phyloP scores from a whole-genome alignment of 1,140 invertebrate genomes.

The Anadara kagoshimensis region DNA sequence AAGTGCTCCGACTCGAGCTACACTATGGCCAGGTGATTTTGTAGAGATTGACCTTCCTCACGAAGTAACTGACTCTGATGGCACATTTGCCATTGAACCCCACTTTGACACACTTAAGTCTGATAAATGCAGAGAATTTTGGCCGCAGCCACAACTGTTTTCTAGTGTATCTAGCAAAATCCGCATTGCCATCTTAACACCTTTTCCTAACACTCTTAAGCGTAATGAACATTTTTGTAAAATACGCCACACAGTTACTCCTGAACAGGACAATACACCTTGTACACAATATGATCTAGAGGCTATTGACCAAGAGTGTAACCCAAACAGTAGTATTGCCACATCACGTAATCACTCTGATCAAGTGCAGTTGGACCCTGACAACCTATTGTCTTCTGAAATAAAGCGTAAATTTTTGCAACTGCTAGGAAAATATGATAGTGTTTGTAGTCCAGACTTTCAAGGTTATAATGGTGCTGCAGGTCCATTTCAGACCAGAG shows the following conservation, averaged over 20 bases:
- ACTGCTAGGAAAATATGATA: conserved; percentile 25
- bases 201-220: conserved; percentile 23
- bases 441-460: conserved; percentile 33
- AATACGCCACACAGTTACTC: conserved; percentile 4
- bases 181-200: conserved; percentile 38
- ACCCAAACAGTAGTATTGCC: background rate
- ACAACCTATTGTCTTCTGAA: conserved; percentile 31
- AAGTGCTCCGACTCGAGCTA: too few relatives aligned
- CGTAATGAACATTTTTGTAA: conserved; percentile 44
- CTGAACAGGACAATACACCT: background rate
- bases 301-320: too few relatives aligned
- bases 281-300: background rate
- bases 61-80: conserved; percentile 6
- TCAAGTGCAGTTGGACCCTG: conserved; percentile 38
- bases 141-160: conserved; percentile 19
- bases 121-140: background rate
- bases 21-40: conserved; percentile 40
- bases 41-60: conserved; percentile 39
- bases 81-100: conserved; percentile 17
- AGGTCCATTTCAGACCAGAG: conserved; percentile 41
- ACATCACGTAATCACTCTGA: background rate
- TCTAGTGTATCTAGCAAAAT: conserved; percentile 29
- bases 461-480: conserved; percentile 45
- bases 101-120: background rate
- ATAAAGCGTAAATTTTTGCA: conserved; percentile 29